Evolutionary conservation across 2,797 vertebrate genomes (phyloP).

Genomic region (Diceros bicornis): DNA sequence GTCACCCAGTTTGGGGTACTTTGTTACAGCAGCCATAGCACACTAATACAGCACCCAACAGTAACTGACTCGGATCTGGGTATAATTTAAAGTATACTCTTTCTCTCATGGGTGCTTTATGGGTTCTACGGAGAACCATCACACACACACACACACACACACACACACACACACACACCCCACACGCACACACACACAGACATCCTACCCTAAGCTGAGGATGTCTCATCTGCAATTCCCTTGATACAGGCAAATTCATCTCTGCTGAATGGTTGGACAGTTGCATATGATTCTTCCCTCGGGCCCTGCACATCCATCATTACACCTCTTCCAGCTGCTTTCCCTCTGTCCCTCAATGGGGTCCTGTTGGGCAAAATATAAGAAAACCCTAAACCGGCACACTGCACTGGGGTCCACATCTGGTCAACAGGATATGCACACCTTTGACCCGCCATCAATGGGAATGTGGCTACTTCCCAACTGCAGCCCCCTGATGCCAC

Average conservation of each 20-base stretch:
- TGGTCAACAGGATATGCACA: neutral
- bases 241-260: neutral
- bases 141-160: neutral
- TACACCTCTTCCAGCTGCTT: neutral
- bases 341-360: neutral
- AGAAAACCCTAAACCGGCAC: neutral
- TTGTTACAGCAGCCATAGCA: neutral
- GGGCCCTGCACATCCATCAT: neutral
- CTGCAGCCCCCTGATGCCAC: neutral
- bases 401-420: neutral
- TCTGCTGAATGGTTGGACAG: neutral
- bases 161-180: neutral
- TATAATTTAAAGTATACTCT: too few relatives aligned
- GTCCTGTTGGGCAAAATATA: neutral
- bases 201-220: neutral
- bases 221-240: neutral
- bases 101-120: neutral
- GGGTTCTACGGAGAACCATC: neutral
- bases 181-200: neutral
- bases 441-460: neutral
- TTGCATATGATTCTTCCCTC: neutral
- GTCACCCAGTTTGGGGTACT: neutral
- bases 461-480: neutral
- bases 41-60: neutral
- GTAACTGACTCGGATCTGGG: accelerated